Base-by-base conservation (phyloP, 2,113 vertebrate species). In the Pangasianodon hypophthalmus region DNA sequence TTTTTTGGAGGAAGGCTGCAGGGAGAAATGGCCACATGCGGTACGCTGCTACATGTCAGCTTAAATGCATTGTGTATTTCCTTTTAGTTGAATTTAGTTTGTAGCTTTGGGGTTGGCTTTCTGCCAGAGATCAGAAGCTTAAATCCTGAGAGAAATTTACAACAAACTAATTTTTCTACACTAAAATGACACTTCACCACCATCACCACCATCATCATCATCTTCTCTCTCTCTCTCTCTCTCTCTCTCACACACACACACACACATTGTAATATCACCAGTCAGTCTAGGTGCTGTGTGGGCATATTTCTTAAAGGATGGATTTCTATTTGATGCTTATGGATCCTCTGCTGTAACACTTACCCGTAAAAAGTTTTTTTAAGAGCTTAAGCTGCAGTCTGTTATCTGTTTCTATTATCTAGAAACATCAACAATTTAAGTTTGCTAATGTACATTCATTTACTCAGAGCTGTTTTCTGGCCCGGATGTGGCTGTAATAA, bases 401-500 rank as follows among this genome's bases (percentile, higher is more conserved):
- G 44, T 71, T 86, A 69, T 87, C 56, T 82, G 9, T 50, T 80
- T 81, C n/a, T 88, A 79, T 91, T 88, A 91, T 62, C 26, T 54
- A 46, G 0, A 75, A 60, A 41, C 62, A 87, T n/a, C 88, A 88
- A 86, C 84, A 87, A 50, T 69, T 77, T n/a, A 86, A 73, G 37
- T 90, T 79, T 69, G 16, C 77, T 83, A 83, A 84, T 87, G 64
- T 56, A 84, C 67, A 75, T 83, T 86, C 64, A 77, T 88, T 75
- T 62, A 52, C 64, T 29, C 64, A 13, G 58, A 4, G 58, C 48
- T 90, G 83, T 84, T 86, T 91, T 86, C 87, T 64, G 81, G 41
- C 86, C 52, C 64, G 80, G 58, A 64, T 86, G 69, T 81, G 26
- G 60, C 81, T 37, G 6, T 87, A 88, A 89, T 91, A 91, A 91